phyloP scores from a whole-genome alignment of 2,888 invertebrate species.

The Leucozona laternaria region DNA sequence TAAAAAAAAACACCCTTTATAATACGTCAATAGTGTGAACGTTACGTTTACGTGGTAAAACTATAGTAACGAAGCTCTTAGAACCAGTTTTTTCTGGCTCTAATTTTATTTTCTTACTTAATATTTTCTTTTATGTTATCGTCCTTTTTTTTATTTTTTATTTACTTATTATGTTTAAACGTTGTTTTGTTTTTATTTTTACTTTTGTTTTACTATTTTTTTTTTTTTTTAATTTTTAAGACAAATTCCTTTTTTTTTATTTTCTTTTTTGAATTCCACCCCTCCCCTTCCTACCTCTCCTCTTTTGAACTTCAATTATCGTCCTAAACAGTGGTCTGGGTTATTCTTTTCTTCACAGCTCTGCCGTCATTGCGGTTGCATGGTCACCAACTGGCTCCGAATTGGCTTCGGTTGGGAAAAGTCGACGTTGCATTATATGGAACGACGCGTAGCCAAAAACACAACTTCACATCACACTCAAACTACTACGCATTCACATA shows the following conservation, averaged over 20 bases:
- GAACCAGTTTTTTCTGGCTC: too few relatives aligned
- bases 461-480: slow-evolving; percentile 47
- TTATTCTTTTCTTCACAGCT: slow-evolving; percentile 86
- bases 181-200: slow-evolving; percentile 4
- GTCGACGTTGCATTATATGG: slow-evolving; percentile 93
- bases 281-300: slow-evolving; percentile 15
- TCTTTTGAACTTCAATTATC: slow-evolving; percentile 48
- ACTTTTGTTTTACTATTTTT: slow-evolving; percentile 45
- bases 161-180: not conserved
- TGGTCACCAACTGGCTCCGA: slow-evolving; percentile 94
- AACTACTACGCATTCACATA: slow-evolving; percentile 73
- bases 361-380: slow-evolving; percentile 93
- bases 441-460: slow-evolving; percentile 85
- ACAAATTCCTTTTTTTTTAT: slow-evolving; percentile 1
- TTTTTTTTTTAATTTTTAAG: slow-evolving; percentile 46
- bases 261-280: slow-evolving; percentile 36
- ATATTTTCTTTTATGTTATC: not conserved
- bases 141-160: not conserved
- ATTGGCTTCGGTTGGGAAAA: slow-evolving; percentile 92
- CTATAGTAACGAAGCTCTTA: too few relatives aligned
- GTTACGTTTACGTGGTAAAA: too few relatives aligned
- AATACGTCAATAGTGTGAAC: too few relatives aligned
- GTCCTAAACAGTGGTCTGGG: slow-evolving; percentile 67
- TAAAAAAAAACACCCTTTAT: too few relatives aligned
- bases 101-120: too few relatives aligned